Conservation (phyloP, 1,140 invertebrate species). For the Papilio aristodemus region DNA sequence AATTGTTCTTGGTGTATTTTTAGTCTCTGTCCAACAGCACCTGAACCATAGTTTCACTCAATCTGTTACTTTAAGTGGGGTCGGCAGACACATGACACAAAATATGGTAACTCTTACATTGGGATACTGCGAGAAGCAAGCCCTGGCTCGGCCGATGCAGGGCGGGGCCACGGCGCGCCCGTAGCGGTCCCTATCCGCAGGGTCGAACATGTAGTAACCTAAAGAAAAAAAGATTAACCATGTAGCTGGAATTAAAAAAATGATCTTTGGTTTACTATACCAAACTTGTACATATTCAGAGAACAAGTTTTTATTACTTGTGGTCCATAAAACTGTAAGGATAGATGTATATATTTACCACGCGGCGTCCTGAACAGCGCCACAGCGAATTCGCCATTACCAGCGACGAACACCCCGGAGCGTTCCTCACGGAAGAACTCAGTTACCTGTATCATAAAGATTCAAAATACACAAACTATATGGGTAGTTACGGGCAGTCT, state of each 20-base stretch:
- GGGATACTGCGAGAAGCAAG: conserved; percentile 69
- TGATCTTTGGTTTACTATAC: too few relatives aligned
- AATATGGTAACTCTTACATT: conserved; percentile 47
- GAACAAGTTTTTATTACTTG: too few relatives aligned
- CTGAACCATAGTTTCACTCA: too few relatives aligned
- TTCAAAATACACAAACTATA: not conserved
- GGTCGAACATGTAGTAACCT: conserved; percentile 74
- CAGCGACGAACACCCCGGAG: conserved; percentile 59
- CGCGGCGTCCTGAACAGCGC: conserved; percentile 66
- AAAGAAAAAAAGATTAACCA: not conserved
- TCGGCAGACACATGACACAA: too few relatives aligned
- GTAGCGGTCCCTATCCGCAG: conserved; percentile 64
- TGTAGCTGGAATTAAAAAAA: too few relatives aligned
- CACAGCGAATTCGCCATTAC: conserved; percentile 59
- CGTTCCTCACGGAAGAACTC: conserved; percentile 69
- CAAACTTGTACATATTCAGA: too few relatives aligned
- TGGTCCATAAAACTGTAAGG: too few relatives aligned
- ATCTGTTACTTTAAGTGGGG: too few relatives aligned
- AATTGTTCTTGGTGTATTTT: too few relatives aligned
- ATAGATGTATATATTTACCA: conserved; percentile 44
- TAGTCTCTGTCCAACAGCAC: too few relatives aligned
- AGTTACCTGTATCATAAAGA: conserved; percentile 43
- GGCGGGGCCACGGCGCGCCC: conserved; percentile 66
- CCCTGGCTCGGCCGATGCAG: conserved; percentile 54
- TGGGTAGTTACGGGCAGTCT: too few relatives aligned